Conservation (phyloP, 2,797 vertebrate genomes). For the Hyperoplus immaculatus region DNA sequence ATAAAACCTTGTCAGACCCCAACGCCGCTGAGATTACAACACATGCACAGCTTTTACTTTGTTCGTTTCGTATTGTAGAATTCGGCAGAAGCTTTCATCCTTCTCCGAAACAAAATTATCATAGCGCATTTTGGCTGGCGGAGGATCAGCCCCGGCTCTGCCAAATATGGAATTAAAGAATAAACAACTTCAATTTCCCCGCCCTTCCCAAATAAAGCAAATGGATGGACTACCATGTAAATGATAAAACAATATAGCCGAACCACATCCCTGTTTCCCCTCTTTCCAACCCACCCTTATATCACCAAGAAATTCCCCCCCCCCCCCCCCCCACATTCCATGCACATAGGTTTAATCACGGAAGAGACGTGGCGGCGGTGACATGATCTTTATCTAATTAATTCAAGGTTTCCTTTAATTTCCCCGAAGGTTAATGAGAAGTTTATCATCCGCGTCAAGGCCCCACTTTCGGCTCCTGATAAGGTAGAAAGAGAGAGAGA, state of each 20-base stretch:
- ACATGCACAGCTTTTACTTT: slow-evolving; percentile 68
- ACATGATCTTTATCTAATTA: slow-evolving; percentile 82
- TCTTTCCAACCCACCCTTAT: slow-evolving; percentile 13
- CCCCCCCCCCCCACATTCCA: not conserved
- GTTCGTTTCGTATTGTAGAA: slow-evolving; percentile 58
- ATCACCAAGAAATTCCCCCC: slow-evolving; percentile 21
- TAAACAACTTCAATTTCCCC: slow-evolving; percentile 10
- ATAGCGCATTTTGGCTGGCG: slow-evolving; percentile 51
- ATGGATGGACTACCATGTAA: slow-evolving; percentile 34
- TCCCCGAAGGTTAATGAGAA: slow-evolving; percentile 83
- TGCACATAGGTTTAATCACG: slow-evolving; percentile 62
- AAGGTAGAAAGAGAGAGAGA: slow-evolving; percentile 35
- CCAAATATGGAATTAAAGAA: slow-evolving; percentile 66
- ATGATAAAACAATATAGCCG: slow-evolving; percentile 35
- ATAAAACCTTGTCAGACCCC: slow-evolving; percentile 72
- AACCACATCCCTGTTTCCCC: slow-evolving; percentile 31
- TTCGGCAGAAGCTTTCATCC: slow-evolving; percentile 60
- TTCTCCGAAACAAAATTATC: slow-evolving; percentile 39
- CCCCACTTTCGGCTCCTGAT: slow-evolving; percentile 73
- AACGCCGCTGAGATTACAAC: slow-evolving; percentile 58
- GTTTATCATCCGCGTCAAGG: slow-evolving; percentile 76
- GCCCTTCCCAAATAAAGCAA: slow-evolving; percentile 34
- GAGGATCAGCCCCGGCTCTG: slow-evolving; percentile 19
- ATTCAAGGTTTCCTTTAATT: slow-evolving; percentile 81
- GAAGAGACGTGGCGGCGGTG: slow-evolving; percentile 61